Percentiles rank a stretch among this genome's conserved stretches.
phyloP scores from a whole-genome alignment of 2,113 vertebrate genomes.

The Antechinus stuartii region DNA sequence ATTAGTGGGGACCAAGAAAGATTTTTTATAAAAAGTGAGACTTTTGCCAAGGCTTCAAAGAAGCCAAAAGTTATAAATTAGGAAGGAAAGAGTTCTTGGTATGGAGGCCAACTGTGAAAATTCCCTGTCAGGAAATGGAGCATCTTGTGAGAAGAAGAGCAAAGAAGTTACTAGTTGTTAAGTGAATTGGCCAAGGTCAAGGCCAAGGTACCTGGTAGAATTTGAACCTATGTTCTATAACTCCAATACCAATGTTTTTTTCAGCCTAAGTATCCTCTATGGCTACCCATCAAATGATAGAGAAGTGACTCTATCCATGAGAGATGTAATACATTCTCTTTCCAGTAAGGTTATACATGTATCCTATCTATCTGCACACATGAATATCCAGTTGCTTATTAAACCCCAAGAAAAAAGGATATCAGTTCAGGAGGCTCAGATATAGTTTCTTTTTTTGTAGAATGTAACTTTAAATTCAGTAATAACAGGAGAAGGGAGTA shows the following conservation, averaged over 20 bases:
- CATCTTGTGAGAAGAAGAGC: not conserved
- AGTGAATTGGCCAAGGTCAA: not conserved
- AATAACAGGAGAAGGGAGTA: fast-evolving
- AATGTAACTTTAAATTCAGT: not conserved
- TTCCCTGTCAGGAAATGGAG: not conserved
- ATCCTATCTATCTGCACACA: not conserved
- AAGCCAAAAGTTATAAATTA: not conserved
- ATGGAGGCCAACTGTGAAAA: not conserved
- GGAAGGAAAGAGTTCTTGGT: not conserved
- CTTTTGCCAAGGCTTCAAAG: not conserved
- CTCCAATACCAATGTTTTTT: not conserved
- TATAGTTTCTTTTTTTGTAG: not conserved
- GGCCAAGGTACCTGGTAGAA: not conserved
- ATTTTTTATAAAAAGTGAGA: not conserved
- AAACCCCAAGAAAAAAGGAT: not conserved
- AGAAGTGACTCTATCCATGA: not conserved
- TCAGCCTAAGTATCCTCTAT: not conserved
- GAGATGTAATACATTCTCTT: not conserved
- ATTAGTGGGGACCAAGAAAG: not conserved
- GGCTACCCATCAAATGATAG: not conserved
- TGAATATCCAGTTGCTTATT: not conserved
- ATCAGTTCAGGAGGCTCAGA: not conserved
- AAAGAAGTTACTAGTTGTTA: not conserved
- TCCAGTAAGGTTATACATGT: not conserved
- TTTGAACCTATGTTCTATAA: not conserved